Base-by-base conservation (phyloP, 2,888 invertebrate species). In the Nephrotoma flavescens region DNA sequence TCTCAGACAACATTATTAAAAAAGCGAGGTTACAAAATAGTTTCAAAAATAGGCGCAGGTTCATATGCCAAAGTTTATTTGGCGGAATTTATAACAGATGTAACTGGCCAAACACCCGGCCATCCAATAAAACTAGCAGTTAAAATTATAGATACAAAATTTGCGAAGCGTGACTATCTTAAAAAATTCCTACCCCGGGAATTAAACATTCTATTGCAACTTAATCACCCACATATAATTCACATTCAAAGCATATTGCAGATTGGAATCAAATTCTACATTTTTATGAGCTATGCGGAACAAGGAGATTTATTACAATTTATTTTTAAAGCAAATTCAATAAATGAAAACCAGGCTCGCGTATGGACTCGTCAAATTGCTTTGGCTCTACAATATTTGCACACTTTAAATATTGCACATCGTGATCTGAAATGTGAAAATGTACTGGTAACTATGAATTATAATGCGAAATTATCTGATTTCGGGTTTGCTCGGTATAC, bases 381-480 rank as follows among this genome's bases (percentile, higher is more conserved):
- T 19, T 92, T 95, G 41, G 95, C 93, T 0, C 90, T 96, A 0
- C 93, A 95, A 88, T 96, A 96, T 90, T 92, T 96, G 87, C 96
- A 96, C 89, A 93, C 94, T 52, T 92, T 95, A 92, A 94, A 95
- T 87, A 94, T 96, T 86, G 95, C 95, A 0, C 96, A 96, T 90
- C 92, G 96, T 88, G 97, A 97, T 91, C 91, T 97, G 89, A 97
- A 97, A 91, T 96, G 96, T 90, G 97, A 97, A 91, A 97, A 97
- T 89, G 93, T 96, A 86, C 91, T 96, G 86, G 93, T 96, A 42
- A 95, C 95, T 0, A 92, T 93, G 42, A 95, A 95, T 90, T 95
- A 94, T 90, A 96, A 96, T 89, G 93, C 96, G 15, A 97, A 97
- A 91, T 90, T 95, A 87, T 95, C 96, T 0, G 97, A 97, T 92